Percentiles rank a stretch among this genome's conserved stretches.
phyloP scores from a whole-genome alignment of 2,888 invertebrate genomes.

The Eremobia ochroleuca region DNA sequence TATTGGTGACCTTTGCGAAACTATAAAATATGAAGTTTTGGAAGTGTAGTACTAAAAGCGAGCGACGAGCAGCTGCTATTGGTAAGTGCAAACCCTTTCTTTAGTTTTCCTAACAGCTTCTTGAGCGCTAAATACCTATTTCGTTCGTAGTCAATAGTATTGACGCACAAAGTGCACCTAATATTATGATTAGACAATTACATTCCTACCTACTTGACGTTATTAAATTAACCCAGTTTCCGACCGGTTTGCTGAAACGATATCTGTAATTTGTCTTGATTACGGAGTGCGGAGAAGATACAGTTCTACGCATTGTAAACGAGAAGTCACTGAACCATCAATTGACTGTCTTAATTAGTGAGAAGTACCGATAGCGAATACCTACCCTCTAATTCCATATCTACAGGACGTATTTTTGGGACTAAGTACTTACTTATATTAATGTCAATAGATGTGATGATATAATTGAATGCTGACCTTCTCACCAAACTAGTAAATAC shows the following conservation, averaged over 20 bases:
- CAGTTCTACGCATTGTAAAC: slow-evolving; percentile 61
- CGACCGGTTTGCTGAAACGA: slow-evolving; percentile 57
- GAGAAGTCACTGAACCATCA: slow-evolving; percentile 66
- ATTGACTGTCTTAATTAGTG: slow-evolving; percentile 47
- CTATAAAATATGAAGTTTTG: slow-evolving; percentile 85
- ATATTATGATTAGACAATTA: slow-evolving; percentile 26
- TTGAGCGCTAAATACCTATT: neutral
- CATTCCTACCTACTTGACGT: slow-evolving; percentile 39
- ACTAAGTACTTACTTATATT: neutral
- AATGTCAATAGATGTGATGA: slow-evolving; percentile 12
- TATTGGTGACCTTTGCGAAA: slow-evolving; percentile 71
- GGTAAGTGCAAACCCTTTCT: slow-evolving; percentile 75
- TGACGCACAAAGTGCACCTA: slow-evolving; percentile 20
- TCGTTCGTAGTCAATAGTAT: slow-evolving; percentile 13
- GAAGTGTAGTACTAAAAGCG: slow-evolving; percentile 84
- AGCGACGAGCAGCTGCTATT: slow-evolving; percentile 76
- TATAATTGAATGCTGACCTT: slow-evolving; percentile 39
- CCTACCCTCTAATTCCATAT: neutral
- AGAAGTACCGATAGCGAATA: slow-evolving; percentile 24
- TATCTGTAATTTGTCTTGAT: slow-evolving; percentile 76
- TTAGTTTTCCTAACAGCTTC: slow-evolving; percentile 23
- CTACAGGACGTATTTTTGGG: neutral
- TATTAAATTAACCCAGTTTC: slow-evolving; percentile 75
- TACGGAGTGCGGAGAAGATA: slow-evolving; percentile 66
- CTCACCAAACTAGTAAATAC: neutral